These are phyloP conservation scores for Nomada lathburiana DNA, from an alignment of 2,888 invertebrate species.

Conservation along the genomic window DNA sequence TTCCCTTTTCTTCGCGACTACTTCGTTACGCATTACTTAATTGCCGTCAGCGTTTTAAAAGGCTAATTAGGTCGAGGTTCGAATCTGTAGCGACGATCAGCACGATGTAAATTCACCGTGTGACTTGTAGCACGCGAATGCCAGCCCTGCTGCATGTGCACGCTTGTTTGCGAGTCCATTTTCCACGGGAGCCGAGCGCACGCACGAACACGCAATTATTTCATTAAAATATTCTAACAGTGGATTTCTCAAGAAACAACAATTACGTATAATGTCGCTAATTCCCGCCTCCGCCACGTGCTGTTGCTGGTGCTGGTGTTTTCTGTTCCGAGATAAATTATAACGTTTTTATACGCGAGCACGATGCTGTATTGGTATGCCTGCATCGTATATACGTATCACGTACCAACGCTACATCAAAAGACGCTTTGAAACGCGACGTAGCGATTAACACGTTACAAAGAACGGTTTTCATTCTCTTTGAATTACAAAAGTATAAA, in stretches of 20 bases:
- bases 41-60: conserved; percentile 50
- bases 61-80: conserved; percentile 72
- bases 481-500: conserved; percentile 9
- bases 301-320: neutral
- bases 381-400: neutral
- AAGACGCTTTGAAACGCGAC: conserved; percentile 26
- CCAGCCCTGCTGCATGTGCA: conserved; percentile 15
- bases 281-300: conserved; percentile 36
- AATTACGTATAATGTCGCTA: conserved; percentile 28
- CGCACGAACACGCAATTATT: conserved; percentile 55
- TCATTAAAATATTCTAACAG: conserved; percentile 50
- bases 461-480: neutral
- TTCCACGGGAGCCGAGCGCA: conserved; percentile 33
- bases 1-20: neutral
- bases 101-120: conserved; percentile 64
- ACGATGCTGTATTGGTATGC: neutral
- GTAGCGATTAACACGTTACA: conserved; percentile 27
- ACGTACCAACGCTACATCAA: conserved; percentile 30
- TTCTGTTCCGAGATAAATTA: conserved; percentile 27
- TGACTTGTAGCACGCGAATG: conserved; percentile 60
- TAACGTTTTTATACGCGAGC: conserved; percentile 18
- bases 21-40: conserved; percentile 30
- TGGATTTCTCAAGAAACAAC: conserved; percentile 40
- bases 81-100: conserved; percentile 71
- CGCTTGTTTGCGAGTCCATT: conserved; percentile 45